These are phyloP conservation scores for Ophioninae sp. DNA, from an alignment of 2,888 invertebrate species.

Conservation along the genomic window DNA sequence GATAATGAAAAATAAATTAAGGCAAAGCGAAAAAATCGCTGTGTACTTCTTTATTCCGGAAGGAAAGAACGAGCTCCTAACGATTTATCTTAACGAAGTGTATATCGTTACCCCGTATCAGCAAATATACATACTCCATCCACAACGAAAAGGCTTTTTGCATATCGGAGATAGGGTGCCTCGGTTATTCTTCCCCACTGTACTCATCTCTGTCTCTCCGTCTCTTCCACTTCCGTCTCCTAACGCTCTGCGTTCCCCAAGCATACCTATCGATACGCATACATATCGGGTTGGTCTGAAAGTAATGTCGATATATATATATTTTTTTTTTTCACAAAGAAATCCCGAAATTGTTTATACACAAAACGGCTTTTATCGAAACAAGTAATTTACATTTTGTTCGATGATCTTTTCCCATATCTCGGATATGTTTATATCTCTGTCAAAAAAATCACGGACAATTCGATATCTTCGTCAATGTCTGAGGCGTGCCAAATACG, in stretches of 20 bases:
- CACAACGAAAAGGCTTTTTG: constrained; percentile 16
- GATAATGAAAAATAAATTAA: not conserved
- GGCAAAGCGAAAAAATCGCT: not conserved
- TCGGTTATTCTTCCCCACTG: constrained; percentile 13
- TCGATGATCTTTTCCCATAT: too few relatives aligned
- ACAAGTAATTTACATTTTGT: too few relatives aligned
- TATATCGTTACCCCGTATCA: constrained; percentile 9
- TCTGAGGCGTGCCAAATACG: too few relatives aligned
- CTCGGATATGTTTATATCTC: too few relatives aligned
- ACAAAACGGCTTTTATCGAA: too few relatives aligned
- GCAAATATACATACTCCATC: constrained; percentile 5
- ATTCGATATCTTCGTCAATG: too few relatives aligned
- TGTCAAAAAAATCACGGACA: too few relatives aligned
- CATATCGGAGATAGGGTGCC: constrained; percentile 23
- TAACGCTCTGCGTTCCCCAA: not conserved
- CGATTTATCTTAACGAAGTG: not conserved
- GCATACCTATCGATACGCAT: not conserved
- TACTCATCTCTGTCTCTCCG: constrained; percentile 16
- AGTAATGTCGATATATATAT: too few relatives aligned
- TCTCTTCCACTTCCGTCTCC: constrained; percentile 26
- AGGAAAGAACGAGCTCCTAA: not conserved
- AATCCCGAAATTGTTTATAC: too few relatives aligned
- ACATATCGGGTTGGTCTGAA: not conserved
- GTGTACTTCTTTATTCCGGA: not conserved
- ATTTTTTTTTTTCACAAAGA: too few relatives aligned